Conservation (phyloP, 1,140 invertebrate species). For the Palaemon carinicauda region DNA sequence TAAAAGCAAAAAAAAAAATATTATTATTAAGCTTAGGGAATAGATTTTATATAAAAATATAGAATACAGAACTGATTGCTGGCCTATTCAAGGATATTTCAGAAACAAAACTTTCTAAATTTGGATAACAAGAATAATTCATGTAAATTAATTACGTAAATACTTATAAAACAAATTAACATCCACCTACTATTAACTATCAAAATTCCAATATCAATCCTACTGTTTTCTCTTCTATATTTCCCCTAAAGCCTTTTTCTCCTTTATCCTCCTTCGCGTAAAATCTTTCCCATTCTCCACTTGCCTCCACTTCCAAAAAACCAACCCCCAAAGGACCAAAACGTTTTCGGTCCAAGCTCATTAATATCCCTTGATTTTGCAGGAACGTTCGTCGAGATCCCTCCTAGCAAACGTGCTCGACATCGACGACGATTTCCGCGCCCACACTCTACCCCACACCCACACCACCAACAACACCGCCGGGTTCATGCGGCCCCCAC, state of each 20-base stretch:
- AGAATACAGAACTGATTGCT: too few relatives aligned
- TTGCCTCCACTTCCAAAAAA: neutral
- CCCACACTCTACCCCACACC: conserved; percentile 64
- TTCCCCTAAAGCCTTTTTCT: neutral
- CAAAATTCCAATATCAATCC: neutral
- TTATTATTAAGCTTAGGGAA: too few relatives aligned
- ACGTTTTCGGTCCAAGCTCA: neutral
- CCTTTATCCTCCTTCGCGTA: neutral
- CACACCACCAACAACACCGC: conserved; percentile 61
- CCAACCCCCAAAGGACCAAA: neutral
- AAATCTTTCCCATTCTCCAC: neutral
- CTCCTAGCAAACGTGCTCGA: conserved; percentile 90
- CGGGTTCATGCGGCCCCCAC: conserved; percentile 61
- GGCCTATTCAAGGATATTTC: too few relatives aligned
- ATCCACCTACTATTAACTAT: too few relatives aligned
- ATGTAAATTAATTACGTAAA: too few relatives aligned
- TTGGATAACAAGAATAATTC: too few relatives aligned
- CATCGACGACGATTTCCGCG: conserved; percentile 85
- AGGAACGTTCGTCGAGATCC: conserved; percentile 81
- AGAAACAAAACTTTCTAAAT: too few relatives aligned
- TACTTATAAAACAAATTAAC: too few relatives aligned
- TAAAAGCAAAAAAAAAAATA: too few relatives aligned
- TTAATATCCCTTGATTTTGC: conserved; percentile 65
- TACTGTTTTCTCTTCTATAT: neutral
- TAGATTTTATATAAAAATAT: too few relatives aligned